Percentiles rank a stretch among this genome's conserved stretches.
These are phyloP conservation scores for Limnephilus rhombicus DNA, from an alignment of 2,888 invertebrate species.

Conservation along the genomic window DNA sequence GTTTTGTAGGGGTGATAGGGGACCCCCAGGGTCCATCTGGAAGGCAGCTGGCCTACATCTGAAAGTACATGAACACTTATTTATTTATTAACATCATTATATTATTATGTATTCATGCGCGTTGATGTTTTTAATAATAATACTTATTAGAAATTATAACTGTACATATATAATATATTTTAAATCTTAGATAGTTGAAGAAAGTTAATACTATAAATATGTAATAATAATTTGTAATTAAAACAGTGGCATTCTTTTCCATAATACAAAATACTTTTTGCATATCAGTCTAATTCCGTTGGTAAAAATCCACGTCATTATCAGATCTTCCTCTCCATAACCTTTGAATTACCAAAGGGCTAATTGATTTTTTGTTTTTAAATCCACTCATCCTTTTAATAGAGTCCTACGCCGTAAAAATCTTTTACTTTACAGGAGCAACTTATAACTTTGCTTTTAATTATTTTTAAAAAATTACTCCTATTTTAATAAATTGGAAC, in stretches of 20 bases:
- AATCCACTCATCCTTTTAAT: background rate
- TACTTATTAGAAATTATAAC: background rate
- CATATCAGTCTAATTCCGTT: background rate
- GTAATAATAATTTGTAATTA: background rate
- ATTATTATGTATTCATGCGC: background rate
- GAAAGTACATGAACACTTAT: background rate
- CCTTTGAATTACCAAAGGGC: background rate
- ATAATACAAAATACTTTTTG: background rate
- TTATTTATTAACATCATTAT: background rate
- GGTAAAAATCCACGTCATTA: background rate
- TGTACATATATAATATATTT: background rate
- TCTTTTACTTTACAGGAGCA: background rate
- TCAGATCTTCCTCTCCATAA: background rate
- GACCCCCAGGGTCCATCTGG: background rate
- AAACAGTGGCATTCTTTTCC: background rate
- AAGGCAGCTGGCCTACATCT: background rate
- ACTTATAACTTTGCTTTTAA: background rate
- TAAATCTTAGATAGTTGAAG: background rate
- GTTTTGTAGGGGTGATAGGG: background rate
- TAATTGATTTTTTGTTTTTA: background rate
- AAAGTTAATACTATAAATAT: background rate
- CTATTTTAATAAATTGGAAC: background rate
- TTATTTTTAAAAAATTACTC: background rate
- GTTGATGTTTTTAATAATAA: background rate
- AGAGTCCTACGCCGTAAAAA: background rate